phyloP scores from a whole-genome alignment of 2,797 vertebrate species.

The Harpagifer antarcticus region DNA sequence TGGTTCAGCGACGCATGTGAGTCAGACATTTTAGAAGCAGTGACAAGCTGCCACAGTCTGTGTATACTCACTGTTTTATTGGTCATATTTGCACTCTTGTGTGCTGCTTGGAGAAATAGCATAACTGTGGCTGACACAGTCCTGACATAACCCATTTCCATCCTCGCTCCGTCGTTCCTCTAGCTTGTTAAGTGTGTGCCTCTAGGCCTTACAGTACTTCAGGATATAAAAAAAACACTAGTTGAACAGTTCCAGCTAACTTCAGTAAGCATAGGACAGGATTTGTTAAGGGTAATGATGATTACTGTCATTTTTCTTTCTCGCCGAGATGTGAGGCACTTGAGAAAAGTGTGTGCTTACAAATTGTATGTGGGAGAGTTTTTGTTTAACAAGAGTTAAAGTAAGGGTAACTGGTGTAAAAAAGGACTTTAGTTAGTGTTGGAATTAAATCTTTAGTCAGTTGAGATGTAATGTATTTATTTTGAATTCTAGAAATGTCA shows the following conservation, averaged over 20 bases:
- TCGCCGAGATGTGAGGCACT: neutral
- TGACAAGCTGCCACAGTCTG: constrained; percentile 36
- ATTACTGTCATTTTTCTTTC: constrained; percentile 20
- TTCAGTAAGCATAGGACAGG: constrained; percentile 43
- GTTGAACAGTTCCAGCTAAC: constrained; percentile 34
- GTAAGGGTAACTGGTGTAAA: neutral
- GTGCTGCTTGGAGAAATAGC: constrained; percentile 30
- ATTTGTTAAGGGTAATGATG: neutral
- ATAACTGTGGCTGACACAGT: constrained; percentile 59
- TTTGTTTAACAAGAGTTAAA: constrained; percentile 10
- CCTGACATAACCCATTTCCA: constrained; percentile 57
- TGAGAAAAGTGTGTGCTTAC: neutral
- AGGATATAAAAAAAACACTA: constrained; percentile 51
- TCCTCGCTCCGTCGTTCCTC: constrained; percentile 50
- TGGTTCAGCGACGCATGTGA: constrained; percentile 18
- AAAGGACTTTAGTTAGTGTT: neutral
- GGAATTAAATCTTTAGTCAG: neutral
- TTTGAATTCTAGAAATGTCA: no score
- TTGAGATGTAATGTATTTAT: neutral
- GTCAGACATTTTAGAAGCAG: constrained; percentile 39
- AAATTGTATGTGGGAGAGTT: constrained; percentile 15
- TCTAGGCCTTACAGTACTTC: constrained; percentile 38
- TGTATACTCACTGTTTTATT: constrained; percentile 34
- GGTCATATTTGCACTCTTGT: constrained; percentile 48
- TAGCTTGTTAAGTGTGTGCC: constrained; percentile 40